Conservation (phyloP, 1,140 invertebrate species). For the Batillaria attramentaria region DNA sequence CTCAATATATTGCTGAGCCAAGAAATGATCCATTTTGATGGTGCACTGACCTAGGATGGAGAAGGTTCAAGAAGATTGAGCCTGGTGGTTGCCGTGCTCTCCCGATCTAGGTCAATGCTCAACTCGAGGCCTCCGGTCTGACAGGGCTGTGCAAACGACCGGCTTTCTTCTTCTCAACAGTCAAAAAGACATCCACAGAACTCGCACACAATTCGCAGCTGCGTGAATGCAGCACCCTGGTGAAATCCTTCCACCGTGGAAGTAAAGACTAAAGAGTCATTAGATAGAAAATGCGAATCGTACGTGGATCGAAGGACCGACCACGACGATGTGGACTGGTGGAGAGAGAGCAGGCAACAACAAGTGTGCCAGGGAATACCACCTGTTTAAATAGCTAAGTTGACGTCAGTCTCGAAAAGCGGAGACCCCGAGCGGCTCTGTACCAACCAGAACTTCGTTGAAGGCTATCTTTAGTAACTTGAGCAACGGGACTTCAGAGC, state of each 20-base stretch:
- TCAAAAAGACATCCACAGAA: conserved; percentile 24
- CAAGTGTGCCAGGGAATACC: conserved; percentile 60
- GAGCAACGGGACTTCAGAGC: conserved; percentile 13
- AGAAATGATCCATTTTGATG: conserved; percentile 33
- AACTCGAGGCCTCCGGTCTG: conserved; percentile 29
- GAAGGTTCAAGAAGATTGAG: conserved; percentile 37
- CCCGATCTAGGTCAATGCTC: conserved; percentile 41
- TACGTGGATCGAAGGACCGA: conserved; percentile 59
- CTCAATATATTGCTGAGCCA: conserved; percentile 64
- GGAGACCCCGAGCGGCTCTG: conserved; percentile 36
- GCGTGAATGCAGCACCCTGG: not conserved
- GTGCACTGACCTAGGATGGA: conserved; percentile 27
- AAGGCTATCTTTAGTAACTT: conserved; percentile 43
- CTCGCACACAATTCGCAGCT: conserved; percentile 13
- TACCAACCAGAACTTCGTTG: conserved; percentile 47
- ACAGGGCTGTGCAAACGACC: not conserved
- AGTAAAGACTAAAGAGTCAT: conserved; percentile 20
- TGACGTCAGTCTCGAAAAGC: conserved; percentile 51
- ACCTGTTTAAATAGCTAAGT: conserved; percentile 51
- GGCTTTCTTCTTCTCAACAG: conserved; percentile 18
- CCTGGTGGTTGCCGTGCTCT: conserved; percentile 51
- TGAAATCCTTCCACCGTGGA: conserved; percentile 5
- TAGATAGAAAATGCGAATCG: conserved; percentile 45
- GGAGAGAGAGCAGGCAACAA: conserved; percentile 62
- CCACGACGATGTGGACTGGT: conserved; percentile 57